Conservation (phyloP, 2,888 invertebrate species). For the Dicyrtoma fusca region DNA sequence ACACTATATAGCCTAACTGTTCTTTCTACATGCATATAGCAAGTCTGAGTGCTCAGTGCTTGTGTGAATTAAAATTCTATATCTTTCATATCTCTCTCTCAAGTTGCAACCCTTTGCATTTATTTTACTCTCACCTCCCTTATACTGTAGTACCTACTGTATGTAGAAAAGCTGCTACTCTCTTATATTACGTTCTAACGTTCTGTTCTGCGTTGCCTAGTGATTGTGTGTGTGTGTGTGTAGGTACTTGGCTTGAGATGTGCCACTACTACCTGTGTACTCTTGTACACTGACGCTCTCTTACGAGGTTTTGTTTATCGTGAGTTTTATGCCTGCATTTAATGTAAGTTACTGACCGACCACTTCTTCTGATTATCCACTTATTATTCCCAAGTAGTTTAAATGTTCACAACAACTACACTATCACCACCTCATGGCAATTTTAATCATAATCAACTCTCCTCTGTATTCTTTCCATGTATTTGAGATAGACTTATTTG, state of each 20-base stretch:
- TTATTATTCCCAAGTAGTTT: conserved; percentile 12
- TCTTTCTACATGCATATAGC: background rate
- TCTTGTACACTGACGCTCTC: background rate
- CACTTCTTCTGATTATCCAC: conserved; percentile 8
- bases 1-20: conserved; percentile 17
- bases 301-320: conserved; percentile 2
- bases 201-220: no score
- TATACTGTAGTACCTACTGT: background rate
- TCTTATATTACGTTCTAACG: no score
- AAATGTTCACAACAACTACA: conserved; percentile 7
- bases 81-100: background rate
- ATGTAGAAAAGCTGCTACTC: no score
- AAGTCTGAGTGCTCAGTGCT: background rate
- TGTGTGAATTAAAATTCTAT: background rate
- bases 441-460: conserved; percentile 8
- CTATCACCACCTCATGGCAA: conserved; percentile 19
- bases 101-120: background rate
- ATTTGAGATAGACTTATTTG: no score
- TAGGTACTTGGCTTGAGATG: no score
- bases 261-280: background rate
- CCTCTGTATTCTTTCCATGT: no score
- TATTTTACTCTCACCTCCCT: background rate
- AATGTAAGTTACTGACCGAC: conserved; percentile 7
- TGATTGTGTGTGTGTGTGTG: no score
- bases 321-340: conserved; percentile 2